phyloP scores from a whole-genome alignment of 2,113 vertebrate genomes.

The Corythornis vintsioides region DNA sequence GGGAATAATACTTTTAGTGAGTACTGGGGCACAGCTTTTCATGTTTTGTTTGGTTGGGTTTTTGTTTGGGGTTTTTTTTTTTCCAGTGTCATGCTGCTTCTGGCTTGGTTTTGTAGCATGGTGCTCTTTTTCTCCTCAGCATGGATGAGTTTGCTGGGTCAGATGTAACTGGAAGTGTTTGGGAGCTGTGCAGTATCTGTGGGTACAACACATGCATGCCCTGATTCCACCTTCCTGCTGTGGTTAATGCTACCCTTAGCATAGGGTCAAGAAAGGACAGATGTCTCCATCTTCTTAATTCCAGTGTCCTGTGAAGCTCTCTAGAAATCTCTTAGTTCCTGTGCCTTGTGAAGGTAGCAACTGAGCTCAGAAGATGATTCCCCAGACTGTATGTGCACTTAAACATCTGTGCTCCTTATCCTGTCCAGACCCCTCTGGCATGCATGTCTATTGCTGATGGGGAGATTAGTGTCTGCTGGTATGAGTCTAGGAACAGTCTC shows the following conservation, averaged over 20 bases:
- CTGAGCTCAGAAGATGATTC: neutral
- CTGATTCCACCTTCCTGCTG: neutral
- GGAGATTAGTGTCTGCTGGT: constrained; percentile 49
- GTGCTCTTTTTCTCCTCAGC: neutral
- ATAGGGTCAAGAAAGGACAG: neutral
- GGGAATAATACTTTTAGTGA: neutral
- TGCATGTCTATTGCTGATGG: constrained; percentile 29
- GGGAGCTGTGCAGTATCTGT: neutral
- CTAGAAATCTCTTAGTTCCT: constrained; percentile 33
- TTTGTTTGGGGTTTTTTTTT: neutral
- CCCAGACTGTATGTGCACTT: neutral
- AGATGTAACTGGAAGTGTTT: neutral
- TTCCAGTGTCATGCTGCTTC: neutral
- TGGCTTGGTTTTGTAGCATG: neutral
- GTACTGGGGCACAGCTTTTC: neutral
- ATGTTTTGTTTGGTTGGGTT: neutral
- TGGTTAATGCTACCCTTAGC: neutral
- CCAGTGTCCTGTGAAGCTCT: neutral
- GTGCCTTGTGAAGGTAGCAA: neutral
- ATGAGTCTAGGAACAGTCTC: constrained; percentile 3
- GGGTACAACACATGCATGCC: accelerated
- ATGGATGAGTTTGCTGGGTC: neutral
- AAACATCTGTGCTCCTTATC: constrained; percentile 49
- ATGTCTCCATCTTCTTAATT: neutral
- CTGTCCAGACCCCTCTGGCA: constrained; percentile 39